These are phyloP conservation scores for Canis aureus DNA, from an alignment of 2,113 vertebrate species.

Conservation along the genomic window DNA sequence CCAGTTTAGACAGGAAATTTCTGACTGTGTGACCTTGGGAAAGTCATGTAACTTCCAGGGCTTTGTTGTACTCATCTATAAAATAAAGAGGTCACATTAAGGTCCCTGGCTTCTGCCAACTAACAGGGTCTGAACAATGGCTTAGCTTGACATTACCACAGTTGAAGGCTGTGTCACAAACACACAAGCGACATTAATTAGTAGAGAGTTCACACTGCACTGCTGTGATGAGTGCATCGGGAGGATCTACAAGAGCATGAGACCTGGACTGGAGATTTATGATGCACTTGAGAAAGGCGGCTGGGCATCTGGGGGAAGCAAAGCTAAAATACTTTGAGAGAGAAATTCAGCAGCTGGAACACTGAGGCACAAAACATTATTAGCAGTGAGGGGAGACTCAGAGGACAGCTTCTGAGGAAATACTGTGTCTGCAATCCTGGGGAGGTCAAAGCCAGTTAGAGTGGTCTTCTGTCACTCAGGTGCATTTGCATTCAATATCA, in stretches of 20 bases:
- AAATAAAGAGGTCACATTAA: neutral
- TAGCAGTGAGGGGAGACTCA: slow-evolving; percentile 10
- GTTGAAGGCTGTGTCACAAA: slow-evolving; percentile 37
- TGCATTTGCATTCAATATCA: neutral
- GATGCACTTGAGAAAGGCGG: neutral
- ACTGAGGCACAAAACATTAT: slow-evolving; percentile 30
- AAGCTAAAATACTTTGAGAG: slow-evolving; percentile 39
- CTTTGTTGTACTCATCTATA: neutral
- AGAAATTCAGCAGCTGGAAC: neutral
- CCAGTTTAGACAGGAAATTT: neutral
- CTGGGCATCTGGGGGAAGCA: neutral
- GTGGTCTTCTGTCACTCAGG: neutral
- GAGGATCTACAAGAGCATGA: neutral
- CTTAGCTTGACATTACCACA: slow-evolving; percentile 9
- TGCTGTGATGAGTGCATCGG: neutral
- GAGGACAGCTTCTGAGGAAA: slow-evolving; percentile 44
- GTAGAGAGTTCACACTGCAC: accelerated
- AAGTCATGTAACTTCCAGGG: neutral
- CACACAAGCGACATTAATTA: neutral
- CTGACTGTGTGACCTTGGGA: neutral
- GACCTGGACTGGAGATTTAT: neutral
- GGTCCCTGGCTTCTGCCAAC: neutral
- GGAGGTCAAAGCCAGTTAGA: slow-evolving; percentile 39
- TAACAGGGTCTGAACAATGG: neutral
- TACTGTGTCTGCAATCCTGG: neutral